Conservation (phyloP, 2,888 invertebrate species). For the Rhagium mordax region DNA sequence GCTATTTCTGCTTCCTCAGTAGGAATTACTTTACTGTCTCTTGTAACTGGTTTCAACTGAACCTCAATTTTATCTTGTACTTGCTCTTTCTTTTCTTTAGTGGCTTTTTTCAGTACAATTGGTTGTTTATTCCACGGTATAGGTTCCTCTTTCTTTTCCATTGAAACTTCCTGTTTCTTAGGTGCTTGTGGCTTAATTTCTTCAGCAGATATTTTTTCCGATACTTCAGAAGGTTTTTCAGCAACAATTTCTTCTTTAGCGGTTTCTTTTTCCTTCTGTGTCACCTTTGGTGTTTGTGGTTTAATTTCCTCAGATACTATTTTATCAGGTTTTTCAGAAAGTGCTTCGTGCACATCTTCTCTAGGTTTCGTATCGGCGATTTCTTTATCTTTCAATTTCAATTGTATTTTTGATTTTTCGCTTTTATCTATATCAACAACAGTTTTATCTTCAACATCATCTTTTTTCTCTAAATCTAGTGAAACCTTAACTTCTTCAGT, state of each 20-base stretch:
- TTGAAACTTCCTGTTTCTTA: not conserved
- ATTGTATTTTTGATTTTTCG: not conserved
- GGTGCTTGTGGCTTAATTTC: constrained; percentile 40
- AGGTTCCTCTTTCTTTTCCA: not conserved
- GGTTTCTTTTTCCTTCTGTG: not conserved
- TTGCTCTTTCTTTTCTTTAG: constrained; percentile 60
- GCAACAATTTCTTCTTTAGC: not conserved
- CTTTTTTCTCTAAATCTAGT: constrained; percentile 60
- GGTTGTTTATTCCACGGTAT: constrained; percentile 47
- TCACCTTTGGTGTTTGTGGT: not conserved
- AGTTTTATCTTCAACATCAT: constrained; percentile 60
- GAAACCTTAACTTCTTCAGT: constrained; percentile 57
- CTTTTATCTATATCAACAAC: not conserved
- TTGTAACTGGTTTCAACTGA: constrained; percentile 49
- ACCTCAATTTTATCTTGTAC: constrained; percentile 45
- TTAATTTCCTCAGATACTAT: constrained; percentile 31
- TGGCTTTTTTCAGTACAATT: constrained; percentile 24
- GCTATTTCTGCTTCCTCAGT: constrained; percentile 70
- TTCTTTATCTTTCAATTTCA: constrained; percentile 74
- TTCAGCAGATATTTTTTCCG: not conserved
- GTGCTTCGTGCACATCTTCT: constrained; percentile 45
- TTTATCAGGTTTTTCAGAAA: constrained; percentile 11
- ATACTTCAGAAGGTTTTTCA: not conserved
- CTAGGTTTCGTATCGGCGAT: constrained; percentile 60
- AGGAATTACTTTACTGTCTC: constrained; percentile 66